Evolutionary conservation across 2,888 invertebrate species (phyloP).

Genomic region (Drosophila lutescens): DNA sequence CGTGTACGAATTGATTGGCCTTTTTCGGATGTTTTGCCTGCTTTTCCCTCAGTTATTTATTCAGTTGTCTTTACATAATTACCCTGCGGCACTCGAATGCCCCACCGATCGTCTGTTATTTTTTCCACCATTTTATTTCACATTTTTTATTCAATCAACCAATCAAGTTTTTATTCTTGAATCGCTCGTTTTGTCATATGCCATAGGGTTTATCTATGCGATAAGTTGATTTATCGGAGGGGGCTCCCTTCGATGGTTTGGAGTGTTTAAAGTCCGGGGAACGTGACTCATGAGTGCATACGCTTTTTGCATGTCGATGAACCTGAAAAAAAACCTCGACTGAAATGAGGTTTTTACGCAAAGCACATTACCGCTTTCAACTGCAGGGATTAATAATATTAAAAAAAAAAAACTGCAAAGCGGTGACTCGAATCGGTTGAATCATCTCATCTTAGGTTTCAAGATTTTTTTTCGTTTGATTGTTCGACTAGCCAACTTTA

Average conservation of each 20-base stretch:
- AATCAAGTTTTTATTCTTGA: conserved; percentile 53
- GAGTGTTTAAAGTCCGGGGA: conserved; percentile 38
- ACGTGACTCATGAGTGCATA: conserved; percentile 62
- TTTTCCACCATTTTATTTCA: conserved; percentile 11
- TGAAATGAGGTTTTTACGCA: conserved; percentile 20
- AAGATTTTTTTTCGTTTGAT: conserved; percentile 1
- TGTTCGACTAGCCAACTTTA: conserved; percentile 20
- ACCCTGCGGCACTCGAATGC: conserved; percentile 2
- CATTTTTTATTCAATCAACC: conserved; percentile 49
- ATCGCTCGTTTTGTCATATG: conserved; percentile 55
- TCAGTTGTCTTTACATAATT: conserved; percentile 64
- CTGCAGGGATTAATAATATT: conserved; percentile 2
- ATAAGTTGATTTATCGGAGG: conserved; percentile 41
- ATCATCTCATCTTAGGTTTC: conserved; percentile 33
- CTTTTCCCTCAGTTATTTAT: conserved; percentile 46
- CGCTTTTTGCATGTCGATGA: conserved; percentile 67
- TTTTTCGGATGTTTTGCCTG: conserved; percentile 45
- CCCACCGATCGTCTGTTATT: conserved; percentile 1
- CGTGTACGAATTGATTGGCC: conserved; percentile 69
- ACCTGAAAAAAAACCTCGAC: conserved; percentile 35
- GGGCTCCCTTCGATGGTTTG: conserved; percentile 11
- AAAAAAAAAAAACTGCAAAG: neutral
- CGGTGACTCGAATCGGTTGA: conserved; percentile 21
- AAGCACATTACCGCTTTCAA: conserved; percentile 7
- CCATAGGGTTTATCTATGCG: conserved; percentile 36